Evolutionary conservation across 1,140 invertebrate genomes (phyloP), one percentile per base, ranked within the genome.

Genomic region (Drosophila guanche): DNA sequence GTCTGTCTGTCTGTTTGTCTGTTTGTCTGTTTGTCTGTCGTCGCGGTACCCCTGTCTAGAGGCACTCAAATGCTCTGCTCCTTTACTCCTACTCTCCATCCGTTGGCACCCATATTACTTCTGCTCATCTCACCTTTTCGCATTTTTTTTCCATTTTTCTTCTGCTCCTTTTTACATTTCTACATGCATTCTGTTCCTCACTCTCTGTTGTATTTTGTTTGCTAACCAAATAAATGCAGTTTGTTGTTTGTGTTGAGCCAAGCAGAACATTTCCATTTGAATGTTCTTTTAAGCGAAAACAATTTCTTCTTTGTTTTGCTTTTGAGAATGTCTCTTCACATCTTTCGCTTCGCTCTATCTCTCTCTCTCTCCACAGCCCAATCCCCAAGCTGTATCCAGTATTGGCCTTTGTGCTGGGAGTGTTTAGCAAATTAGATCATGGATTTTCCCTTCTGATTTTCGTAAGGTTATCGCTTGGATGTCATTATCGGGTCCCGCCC

Each of bases 251-350:
- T 86, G 83, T 86, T 88, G 83, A 86, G 78, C 83, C 83, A 86
- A 88, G 83, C 83, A 88, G 78, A 86, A 86, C 83, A 88, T 86
- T 86, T 86, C 83, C 83, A 86, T 86, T 86, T 83, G 83, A 86
- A 86, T 86, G 83, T 86, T 88, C 83, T 86, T 86, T 86, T 86
- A 88, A 88, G 83, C 83, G 83, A 81, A 83, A 88, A 83, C 83
- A 86, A 88, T 86, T 86, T 79, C 85, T 88, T 86, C 83, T 86
- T 86, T 86, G 83, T 86, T 86, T 86, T 86, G 81, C 83, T 78
- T 75, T 88, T 46, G 48, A 68, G 53, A 65, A 81, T 76, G 68
- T 52, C 29, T 50, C 37, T 52, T 37, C 29, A 27, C 14, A 42
- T 14, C 50, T 7, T 20, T 33, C 23, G 16, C 16, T 20, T 29